Percentiles rank a stretch among this genome's conserved stretches.
Conservation (phyloP, 2,888 invertebrate species). For the Cenopis cana region DNA sequence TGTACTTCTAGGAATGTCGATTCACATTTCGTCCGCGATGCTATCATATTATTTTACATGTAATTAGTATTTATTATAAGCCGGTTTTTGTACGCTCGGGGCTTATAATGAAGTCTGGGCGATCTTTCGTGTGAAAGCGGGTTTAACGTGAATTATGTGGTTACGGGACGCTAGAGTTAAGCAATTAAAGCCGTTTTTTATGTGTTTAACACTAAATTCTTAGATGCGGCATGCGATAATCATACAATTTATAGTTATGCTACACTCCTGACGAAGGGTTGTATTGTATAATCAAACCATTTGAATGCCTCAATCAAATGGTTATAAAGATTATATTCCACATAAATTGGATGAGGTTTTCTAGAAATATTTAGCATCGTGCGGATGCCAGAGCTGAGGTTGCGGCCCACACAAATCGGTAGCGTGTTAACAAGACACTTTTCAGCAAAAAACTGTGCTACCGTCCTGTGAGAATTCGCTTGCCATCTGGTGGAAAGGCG, state of each 20-base stretch:
- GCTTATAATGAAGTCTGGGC: slow-evolving; percentile 57
- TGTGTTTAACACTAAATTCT: slow-evolving; percentile 66
- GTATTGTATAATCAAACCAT: slow-evolving; percentile 51
- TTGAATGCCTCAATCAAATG: slow-evolving; percentile 41
- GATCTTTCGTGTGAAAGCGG: slow-evolving; percentile 74
- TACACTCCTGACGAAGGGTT: slow-evolving; percentile 59
- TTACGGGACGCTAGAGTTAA: slow-evolving; percentile 72
- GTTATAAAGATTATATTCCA: slow-evolving; percentile 27
- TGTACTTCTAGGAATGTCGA: slow-evolving; percentile 64
- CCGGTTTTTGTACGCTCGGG: slow-evolving; percentile 59
- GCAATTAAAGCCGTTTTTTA: slow-evolving; percentile 78
- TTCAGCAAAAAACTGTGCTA: slow-evolving; percentile 62
- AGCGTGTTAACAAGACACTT: slow-evolving; percentile 64
- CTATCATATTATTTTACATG: slow-evolving; percentile 81
- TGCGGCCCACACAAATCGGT: slow-evolving; percentile 71
- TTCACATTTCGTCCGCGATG: slow-evolving; percentile 70
- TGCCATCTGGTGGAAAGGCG: slow-evolving; percentile 75
- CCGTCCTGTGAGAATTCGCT: slow-evolving; percentile 72
- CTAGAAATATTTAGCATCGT: slow-evolving; percentile 48
- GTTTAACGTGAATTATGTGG: slow-evolving; percentile 74
- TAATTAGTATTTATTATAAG: slow-evolving; percentile 83
- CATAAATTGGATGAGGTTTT: slow-evolving; percentile 29
- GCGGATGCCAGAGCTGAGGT: slow-evolving; percentile 47
- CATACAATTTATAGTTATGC: slow-evolving; percentile 68
- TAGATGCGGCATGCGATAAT: slow-evolving; percentile 75